phyloP scores from a whole-genome alignment of 2,113 vertebrate genomes.

The Chamaea fasciata region DNA sequence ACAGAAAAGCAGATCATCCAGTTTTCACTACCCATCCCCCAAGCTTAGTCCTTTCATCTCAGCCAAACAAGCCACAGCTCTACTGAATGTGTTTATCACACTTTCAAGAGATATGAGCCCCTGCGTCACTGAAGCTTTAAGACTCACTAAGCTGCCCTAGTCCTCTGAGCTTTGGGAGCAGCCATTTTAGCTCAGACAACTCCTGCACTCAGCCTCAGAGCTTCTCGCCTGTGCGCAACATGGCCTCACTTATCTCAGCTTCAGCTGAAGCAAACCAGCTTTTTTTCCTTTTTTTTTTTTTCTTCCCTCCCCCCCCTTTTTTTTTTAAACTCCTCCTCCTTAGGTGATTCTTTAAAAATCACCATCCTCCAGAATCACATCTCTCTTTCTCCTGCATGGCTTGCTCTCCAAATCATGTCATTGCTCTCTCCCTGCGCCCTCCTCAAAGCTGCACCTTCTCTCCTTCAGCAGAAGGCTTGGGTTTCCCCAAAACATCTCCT shows the following conservation, averaged over 20 bases:
- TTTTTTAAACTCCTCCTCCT: constrained; percentile 9
- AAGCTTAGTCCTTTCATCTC: constrained; percentile 80
- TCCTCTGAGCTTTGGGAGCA: constrained; percentile 90
- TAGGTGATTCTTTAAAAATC: constrained; percentile 75
- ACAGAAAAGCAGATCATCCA: constrained; percentile 78
- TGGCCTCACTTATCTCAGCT: constrained; percentile 88
- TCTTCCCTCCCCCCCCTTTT: accelerated
- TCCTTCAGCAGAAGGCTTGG: constrained; percentile 7
- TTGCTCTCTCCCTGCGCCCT: constrained; percentile 21
- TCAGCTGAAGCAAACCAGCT: constrained; percentile 73
- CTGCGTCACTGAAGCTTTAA: constrained; percentile 86
- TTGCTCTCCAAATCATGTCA: background rate
- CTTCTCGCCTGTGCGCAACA: constrained; percentile 84
- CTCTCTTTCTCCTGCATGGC: constrained; percentile 13
- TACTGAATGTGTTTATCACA: constrained; percentile 87
- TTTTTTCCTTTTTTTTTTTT: too few species aligned
- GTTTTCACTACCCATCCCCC: constrained; percentile 76
- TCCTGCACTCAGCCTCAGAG: constrained; percentile 72
- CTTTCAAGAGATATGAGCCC: constrained; percentile 86
- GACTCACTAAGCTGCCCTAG: constrained; percentile 88
- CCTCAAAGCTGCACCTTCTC: constrained; percentile 47
- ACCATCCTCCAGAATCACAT: background rate
- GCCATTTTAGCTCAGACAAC: constrained; percentile 94
- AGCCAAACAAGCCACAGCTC: constrained; percentile 83
- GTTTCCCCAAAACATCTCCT: constrained; percentile 48